Conservation (phyloP, 2,113 vertebrate species). For the Anoplopoma fimbria region DNA sequence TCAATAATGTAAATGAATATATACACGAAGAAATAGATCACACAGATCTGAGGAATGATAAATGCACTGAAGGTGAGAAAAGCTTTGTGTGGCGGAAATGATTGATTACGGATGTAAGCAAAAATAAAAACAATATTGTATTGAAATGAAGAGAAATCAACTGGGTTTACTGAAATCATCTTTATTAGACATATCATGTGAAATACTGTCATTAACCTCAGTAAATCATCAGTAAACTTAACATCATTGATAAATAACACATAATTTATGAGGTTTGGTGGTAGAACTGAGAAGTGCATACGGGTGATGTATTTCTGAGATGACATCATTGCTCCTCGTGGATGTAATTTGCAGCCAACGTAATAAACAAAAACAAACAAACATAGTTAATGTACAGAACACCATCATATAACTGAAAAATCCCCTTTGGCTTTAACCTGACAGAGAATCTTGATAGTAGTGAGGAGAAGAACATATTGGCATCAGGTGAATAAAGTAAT, state of each 20-base stretch:
- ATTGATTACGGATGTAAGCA: neutral
- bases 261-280: slow-evolving; percentile 13
- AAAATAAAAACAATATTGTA: neutral
- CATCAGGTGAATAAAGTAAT: neutral
- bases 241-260: slow-evolving; percentile 3
- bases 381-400: neutral
- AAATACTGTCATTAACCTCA: slow-evolving; percentile 28
- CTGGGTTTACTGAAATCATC: slow-evolving; percentile 45
- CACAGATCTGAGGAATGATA: neutral
- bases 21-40: neutral
- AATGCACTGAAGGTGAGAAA: neutral
- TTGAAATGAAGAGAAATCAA: neutral
- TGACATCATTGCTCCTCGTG: neutral
- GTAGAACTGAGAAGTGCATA: neutral
- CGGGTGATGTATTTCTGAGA: neutral
- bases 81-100: neutral
- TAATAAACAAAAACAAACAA: neutral
- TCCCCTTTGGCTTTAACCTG: slow-evolving; percentile 2
- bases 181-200: slow-evolving; percentile 62
- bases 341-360: slow-evolving; percentile 5
- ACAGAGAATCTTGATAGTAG: slow-evolving; percentile 14
- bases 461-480: slow-evolving; percentile 17
- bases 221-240: slow-evolving; percentile 33
- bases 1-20: neutral
- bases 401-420: neutral